These are phyloP conservation scores for Pelodytes ibericus DNA, from an alignment of 2,797 vertebrate species.

Conservation along the genomic window DNA sequence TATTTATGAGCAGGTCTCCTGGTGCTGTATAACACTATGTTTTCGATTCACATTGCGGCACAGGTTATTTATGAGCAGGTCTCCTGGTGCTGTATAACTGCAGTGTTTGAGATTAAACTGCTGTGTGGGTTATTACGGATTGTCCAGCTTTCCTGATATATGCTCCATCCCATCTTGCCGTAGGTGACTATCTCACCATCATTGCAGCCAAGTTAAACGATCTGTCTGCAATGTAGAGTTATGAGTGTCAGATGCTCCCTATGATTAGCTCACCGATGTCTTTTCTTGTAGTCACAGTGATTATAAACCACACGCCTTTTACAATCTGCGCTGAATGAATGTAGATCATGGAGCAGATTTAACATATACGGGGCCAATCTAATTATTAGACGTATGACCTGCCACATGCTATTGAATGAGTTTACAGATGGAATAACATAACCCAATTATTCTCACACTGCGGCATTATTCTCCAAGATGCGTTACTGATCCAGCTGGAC, in stretches of 20 bases:
- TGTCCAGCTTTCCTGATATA: constrained; percentile 6
- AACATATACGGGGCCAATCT: no score
- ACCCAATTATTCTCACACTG: no score
- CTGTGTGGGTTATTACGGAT: constrained; percentile 27
- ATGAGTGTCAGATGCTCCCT: constrained; percentile 20
- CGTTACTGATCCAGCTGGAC: no score
- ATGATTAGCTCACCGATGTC: constrained; percentile 36
- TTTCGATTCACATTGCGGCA: constrained; percentile 14
- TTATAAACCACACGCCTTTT: no score
- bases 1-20: no score
- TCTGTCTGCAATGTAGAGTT: constrained; percentile 19
- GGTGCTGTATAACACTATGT: neutral
- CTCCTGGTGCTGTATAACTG: constrained; percentile 2
- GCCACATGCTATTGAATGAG: no score
- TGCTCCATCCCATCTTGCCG: constrained; percentile 29
- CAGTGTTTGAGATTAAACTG: constrained; percentile 12
- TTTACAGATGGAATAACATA: no score
- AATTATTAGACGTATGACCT: no score
- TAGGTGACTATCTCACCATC: constrained; percentile 24
- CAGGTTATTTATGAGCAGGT: constrained; percentile 36
- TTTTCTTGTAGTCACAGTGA: no score
- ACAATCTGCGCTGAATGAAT: no score
- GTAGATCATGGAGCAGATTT: no score
- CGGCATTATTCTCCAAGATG: no score
- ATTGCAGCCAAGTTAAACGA: constrained; percentile 6